These are phyloP conservation scores for Stenodera caucasica DNA, from an alignment of 2,888 invertebrate species.

Conservation along the genomic window DNA sequence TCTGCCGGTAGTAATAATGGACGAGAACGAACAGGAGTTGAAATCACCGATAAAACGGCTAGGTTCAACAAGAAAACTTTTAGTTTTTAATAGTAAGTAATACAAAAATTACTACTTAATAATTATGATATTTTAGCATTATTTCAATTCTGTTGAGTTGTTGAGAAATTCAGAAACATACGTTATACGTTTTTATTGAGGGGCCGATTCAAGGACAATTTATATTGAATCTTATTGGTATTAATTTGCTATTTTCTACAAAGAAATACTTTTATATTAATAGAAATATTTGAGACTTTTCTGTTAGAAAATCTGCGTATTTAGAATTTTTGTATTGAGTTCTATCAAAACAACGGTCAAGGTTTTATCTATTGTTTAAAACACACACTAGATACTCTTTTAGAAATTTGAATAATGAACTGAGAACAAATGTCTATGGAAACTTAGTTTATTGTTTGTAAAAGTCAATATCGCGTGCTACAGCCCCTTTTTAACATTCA, in stretches of 20 bases:
- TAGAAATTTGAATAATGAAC: constrained; percentile 2
- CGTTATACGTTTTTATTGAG: neutral
- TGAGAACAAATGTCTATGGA: neutral
- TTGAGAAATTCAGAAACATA: neutral
- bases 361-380: neutral
- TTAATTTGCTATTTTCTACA: neutral
- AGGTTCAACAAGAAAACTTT: constrained; percentile 78
- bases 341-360: constrained; percentile 7
- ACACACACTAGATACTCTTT: neutral
- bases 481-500: neutral
- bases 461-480: constrained; percentile 5
- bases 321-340: neutral
- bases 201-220: neutral
- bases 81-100: constrained; percentile 77
- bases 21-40: constrained; percentile 74
- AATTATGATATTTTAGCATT: neutral
- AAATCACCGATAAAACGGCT: constrained; percentile 80
- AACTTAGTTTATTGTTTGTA: neutral
- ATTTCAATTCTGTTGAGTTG: too few species aligned
- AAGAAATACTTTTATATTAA: neutral
- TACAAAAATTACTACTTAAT: constrained; percentile 14
- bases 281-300: neutral
- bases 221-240: neutral
- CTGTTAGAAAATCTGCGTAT: neutral
- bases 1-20: constrained; percentile 55